phyloP scores from a whole-genome alignment of 2,797 vertebrate genomes.

The Phataginus tetradactyla region DNA sequence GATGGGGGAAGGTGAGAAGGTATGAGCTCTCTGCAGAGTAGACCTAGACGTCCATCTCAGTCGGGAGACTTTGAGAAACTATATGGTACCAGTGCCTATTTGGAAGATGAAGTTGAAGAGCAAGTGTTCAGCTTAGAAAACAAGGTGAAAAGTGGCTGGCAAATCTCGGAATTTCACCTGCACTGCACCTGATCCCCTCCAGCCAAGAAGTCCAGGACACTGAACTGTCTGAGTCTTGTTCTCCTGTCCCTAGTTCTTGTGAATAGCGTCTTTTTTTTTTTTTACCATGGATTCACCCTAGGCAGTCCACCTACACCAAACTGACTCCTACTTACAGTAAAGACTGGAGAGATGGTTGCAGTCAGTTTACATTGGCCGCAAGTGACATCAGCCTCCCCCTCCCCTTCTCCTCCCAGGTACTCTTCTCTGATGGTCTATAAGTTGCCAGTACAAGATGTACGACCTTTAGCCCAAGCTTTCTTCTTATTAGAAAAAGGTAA shows the following conservation, averaged over 20 bases:
- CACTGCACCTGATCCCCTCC: not conserved
- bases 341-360: not conserved
- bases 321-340: not conserved
- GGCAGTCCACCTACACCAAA: not conserved
- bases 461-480: conserved; percentile 91
- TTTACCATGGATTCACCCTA: not conserved
- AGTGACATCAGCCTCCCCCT: not conserved
- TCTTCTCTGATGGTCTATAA: conserved; percentile 92
- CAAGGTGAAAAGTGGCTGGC: not conserved
- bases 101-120: not conserved
- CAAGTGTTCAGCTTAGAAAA: not conserved
- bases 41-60: not conserved
- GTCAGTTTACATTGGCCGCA: rapidly evolving
- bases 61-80: not conserved
- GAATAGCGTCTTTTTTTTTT: not conserved
- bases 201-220: not conserved
- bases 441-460: conserved; percentile 91
- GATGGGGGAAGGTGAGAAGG: not conserved
- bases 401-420: conserved; percentile 83
- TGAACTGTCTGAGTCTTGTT: not conserved
- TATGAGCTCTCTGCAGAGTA: not conserved
- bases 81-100: not conserved
- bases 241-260: too few relatives aligned
- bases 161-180: not conserved
- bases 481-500: conserved; percentile 92